These are phyloP conservation scores for Bugulina stolonifera DNA, from an alignment of 2,888 invertebrate species.

Conservation along the genomic window DNA sequence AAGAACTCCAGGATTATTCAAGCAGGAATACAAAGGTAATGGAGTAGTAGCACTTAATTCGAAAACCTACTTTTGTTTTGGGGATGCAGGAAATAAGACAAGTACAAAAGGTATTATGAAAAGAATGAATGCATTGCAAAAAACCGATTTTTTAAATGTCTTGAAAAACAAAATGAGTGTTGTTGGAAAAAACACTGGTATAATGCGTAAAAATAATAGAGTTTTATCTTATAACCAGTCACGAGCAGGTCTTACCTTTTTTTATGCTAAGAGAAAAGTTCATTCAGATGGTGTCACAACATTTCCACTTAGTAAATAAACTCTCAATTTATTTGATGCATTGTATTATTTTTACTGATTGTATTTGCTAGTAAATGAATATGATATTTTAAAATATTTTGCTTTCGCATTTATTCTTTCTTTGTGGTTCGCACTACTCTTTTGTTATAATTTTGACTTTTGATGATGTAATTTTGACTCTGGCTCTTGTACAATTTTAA, in stretches of 20 bases:
- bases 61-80: slow-evolving; percentile 1
- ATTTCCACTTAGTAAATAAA: not conserved
- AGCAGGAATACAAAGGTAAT: not conserved
- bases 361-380: too few species aligned
- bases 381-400: too few species aligned
- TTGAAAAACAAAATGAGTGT: not conserved
- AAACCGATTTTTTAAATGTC: not conserved
- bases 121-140: not conserved
- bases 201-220: not conserved
- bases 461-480: too few species aligned
- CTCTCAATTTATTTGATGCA: too few species aligned
- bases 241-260: not conserved
- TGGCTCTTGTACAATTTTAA: too few species aligned
- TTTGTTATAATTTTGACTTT: too few species aligned
- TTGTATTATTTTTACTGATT: too few species aligned
- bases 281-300: not conserved
- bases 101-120: not conserved
- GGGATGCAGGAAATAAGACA: not conserved
- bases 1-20: not conserved
- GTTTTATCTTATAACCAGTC: not conserved
- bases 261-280: slow-evolving; percentile 1
- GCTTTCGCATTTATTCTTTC: too few species aligned
- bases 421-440: too few species aligned
- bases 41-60: not conserved
- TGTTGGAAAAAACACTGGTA: not conserved